These are phyloP conservation scores for Heteromurus nitidus DNA, from an alignment of 2,888 invertebrate genomes.

Conservation along the genomic window DNA sequence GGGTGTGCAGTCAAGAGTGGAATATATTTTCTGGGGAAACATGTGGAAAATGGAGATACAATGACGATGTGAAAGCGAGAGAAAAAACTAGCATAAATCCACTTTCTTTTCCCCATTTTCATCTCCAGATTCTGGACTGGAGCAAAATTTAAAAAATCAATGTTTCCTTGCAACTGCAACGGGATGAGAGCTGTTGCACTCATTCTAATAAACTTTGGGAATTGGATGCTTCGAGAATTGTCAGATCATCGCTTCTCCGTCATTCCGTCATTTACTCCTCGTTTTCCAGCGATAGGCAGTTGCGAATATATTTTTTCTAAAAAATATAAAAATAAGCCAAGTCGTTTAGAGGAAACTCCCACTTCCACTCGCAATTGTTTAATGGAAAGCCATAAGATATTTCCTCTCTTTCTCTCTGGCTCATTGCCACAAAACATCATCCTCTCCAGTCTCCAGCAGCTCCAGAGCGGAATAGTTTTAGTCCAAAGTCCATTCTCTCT, in stretches of 20 bases:
- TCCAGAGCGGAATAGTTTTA: too few species aligned
- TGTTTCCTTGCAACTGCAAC: too few species aligned
- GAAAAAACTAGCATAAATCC: neutral
- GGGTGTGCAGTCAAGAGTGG: neutral
- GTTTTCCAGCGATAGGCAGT: neutral
- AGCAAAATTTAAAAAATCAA: too few species aligned
- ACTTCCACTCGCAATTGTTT: neutral
- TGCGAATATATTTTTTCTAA: neutral
- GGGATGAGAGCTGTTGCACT: too few species aligned
- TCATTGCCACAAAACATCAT: neutral
- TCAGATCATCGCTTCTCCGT: too few species aligned
- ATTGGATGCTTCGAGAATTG: too few species aligned
- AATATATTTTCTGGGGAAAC: neutral
- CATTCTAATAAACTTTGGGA: too few species aligned
- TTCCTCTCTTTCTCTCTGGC: neutral
- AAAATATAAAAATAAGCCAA: too few species aligned
- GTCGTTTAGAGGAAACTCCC: conserved; percentile 5
- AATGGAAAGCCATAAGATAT: neutral
- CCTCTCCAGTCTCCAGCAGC: neutral
- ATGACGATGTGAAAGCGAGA: conserved; percentile 1
- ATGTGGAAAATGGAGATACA: conserved; percentile 1
- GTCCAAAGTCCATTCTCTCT: too few species aligned
- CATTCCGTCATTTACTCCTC: conserved; percentile 7
- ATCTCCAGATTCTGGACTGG: too few species aligned
- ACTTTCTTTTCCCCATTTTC: too few species aligned